Evolutionary conservation across 2,888 invertebrate genomes (phyloP), one percentile per base, ranked within the genome.

Genomic region (Embidobia sp.): DNA sequence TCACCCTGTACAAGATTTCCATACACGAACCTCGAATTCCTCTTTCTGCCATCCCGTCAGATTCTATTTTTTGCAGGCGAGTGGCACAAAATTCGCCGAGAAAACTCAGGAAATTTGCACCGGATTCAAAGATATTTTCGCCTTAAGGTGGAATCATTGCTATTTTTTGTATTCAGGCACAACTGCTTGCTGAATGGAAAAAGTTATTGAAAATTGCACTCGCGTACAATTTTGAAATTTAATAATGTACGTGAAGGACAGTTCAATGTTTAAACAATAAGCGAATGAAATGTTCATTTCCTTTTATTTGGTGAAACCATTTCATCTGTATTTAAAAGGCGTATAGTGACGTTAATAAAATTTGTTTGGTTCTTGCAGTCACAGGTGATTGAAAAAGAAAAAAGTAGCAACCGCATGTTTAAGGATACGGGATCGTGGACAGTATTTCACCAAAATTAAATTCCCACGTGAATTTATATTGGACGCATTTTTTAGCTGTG

Each of bases 1-100:
- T 81, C 69, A 77, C 77, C 61, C 78, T 77, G 64, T 67, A 67
- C 70, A 79, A 82, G 82, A 85, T 85, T 85, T 84, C 83, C 83
- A 82, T 85, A 81, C 77, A 75, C 79, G 78, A 72, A 57, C 66
- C 78, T 77, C 70, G 73, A 76, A 72, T 70, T 80, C 77, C 69
- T 51, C 75, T 66, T 73, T 51, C 46, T 53, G 19, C 37, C 51
- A 27, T 57, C 70, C 42, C 40, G 44, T 49, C 40, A 10, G 15
- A 33, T 49, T 70, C 67, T 55, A 49, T 53, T 76, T 77, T 63
- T 72, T 63, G 57, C 70, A 13, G 48, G 18, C 44, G 46, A 59
- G 35, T 26, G 15, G 19, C 51, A 31, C 46, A 22, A 29, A 55
- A 55, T 44, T 63, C 35, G 13, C 8, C 40, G 48, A 19, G 7